Evolutionary conservation across 1,140 invertebrate genomes (phyloP).

Genomic region (Caligus rogercresseyi): DNA sequence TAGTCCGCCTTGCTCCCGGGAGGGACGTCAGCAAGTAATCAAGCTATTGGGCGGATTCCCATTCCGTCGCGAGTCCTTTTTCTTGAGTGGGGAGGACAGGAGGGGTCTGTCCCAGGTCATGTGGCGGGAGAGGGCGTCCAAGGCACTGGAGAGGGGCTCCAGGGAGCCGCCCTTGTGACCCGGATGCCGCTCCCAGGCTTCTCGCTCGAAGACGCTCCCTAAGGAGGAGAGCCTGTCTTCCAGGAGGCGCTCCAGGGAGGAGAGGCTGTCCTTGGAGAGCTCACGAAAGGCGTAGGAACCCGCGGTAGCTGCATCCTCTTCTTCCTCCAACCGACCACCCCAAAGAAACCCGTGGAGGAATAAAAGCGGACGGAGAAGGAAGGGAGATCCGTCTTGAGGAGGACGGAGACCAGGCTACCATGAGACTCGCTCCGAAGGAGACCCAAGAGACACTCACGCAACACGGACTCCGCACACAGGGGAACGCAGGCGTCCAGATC

Average conservation of each 20-base stretch:
- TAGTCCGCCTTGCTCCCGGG: not conserved
- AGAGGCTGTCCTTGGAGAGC: not conserved
- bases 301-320: too few relatives aligned
- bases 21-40: not conserved
- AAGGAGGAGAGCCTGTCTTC: not conserved
- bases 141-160: not conserved
- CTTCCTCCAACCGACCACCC: too few relatives aligned
- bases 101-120: not conserved
- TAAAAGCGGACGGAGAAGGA: not conserved
- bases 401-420: not conserved
- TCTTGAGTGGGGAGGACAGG: not conserved
- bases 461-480: not conserved
- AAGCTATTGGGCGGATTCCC: not conserved
- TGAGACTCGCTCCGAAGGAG: not conserved
- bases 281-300: too few relatives aligned
- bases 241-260: not conserved
- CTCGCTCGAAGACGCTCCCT: not conserved
- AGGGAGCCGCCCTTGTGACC: too few relatives aligned
- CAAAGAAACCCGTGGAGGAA: not conserved
- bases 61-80: too few relatives aligned
- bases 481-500: not conserved
- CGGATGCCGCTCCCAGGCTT: not conserved
- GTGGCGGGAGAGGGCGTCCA: not conserved
- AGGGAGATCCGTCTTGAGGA: not conserved
- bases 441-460: not conserved